Evolutionary conservation across 2,797 vertebrate species (phyloP), one percentile per base, ranked within the genome.

Genomic region (Chelon labrosus): DNA sequence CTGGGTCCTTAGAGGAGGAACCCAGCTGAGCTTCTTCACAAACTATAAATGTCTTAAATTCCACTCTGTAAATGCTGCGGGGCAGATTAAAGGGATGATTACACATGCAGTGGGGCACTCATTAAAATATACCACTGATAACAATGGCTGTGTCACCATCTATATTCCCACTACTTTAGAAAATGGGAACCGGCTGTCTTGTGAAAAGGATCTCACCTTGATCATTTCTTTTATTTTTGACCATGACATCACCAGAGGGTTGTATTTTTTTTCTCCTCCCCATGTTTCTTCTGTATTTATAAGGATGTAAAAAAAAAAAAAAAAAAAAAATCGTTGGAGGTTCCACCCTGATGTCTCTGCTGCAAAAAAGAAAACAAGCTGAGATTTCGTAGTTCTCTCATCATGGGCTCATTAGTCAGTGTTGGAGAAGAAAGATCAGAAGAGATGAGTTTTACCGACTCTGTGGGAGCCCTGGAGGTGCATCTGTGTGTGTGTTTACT

Each of bases 71-170:
- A 85, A 75, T 75, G 74, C 81, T 65, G 63, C 58, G 53, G 70
- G 72, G 77, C 77, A 80, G 82, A 88, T 89, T 85, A 82, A 73
- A 82, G 56, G 55, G 63, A 63, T 65, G 80, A 92, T 88, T 85
- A 79, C 77, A 72, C 52, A 57, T 65, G 74, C 78, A 81, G 80
- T 62, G 31, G 67, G 71, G 25, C 70, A 35, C 79, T 88, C 84
- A 75, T 89, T 87, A 85, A 84, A 88, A 83, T 13, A 80, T 77
- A 78, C 65, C 70, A 46, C n/a, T 12, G 72, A 76, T 86, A 82
- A 82, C 74, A 83, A 76, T 64, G 47, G 63, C 39, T 55, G n/a
- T 73, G 65, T 77, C 77, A 72, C 55, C 62, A 69, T 85, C 59
- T 65, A 52, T 58, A 65, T 19, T 56, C 49, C 64, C 63, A 52